Base-by-base conservation (phyloP, 2,888 invertebrate species). In the Agrochola litura region DNA sequence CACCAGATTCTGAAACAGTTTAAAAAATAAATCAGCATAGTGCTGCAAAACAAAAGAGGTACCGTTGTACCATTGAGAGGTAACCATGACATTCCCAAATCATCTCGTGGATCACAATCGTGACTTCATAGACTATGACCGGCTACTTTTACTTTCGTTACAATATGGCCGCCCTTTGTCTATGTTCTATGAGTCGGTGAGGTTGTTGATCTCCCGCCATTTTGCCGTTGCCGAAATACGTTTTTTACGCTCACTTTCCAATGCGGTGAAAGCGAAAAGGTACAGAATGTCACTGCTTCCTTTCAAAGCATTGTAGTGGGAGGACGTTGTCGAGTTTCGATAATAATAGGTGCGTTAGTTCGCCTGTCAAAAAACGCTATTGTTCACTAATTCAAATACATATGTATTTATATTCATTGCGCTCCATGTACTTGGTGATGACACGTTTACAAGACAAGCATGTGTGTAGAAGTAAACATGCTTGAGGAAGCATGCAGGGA, bases 201-300 rank as follows among this genome's bases (percentile, higher is more conserved):
- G 95, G 95, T 96, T 95, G 91, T 92, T 92, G 96, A 93, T 93
- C 96, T 92, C 90, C 82, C 93, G 93, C 93, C 95, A 94, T 95
- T 94, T 93, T 92, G 94, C 89, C 89, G 95, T 94, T 96, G 96
- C 96, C 96, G 96, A 96, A 96, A 95, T 96, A 93, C 93, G 93
- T 95, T 96, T 96, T 96, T 96, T 96, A 96, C 96, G 95, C 95
- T 96, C 95, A 96, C 96, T 96, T 96, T 96, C 96, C 96, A 96
- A 96, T 96, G 95, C 89, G 94, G 96, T 96, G 96, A 96, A 96
- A 96, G 96, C 95, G 96, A 96, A 95, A 95, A 96, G 92, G 95
- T 95, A 94, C 95, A 90, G 93, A 96, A 95, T 96, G 95, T 96
- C 96, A 96, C 92, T 95, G 95, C 92, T 95, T 96, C 96, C 96